Percentiles rank a stretch among this genome's conserved stretches.
These are phyloP conservation scores for Heliconius himera DNA, from an alignment of 1,140 invertebrate genomes.

Conservation along the genomic window DNA sequence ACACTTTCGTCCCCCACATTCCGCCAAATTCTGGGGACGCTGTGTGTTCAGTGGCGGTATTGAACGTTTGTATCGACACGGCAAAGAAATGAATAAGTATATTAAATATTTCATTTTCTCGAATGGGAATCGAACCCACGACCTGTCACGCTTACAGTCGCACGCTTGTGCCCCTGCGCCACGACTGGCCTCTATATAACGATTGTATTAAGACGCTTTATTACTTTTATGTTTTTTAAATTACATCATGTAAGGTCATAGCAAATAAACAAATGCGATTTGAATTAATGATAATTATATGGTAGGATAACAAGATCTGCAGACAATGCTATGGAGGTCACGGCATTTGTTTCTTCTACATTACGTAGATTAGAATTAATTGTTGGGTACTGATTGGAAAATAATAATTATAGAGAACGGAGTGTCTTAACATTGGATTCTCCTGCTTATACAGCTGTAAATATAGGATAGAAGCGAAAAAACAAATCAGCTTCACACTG, in stretches of 20 bases:
- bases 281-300: slow-evolving; percentile 2
- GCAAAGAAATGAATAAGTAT: no score
- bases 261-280: background rate
- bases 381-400: background rate
- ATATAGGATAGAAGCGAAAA: background rate
- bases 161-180: no score
- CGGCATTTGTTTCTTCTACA: background rate
- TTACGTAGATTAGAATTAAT: background rate
- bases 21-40: no score
- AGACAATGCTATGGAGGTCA: background rate
- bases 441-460: no score
- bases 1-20: no score
- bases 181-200: background rate
- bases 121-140: no score
- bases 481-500: no score
- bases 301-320: background rate
- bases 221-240: slow-evolving; percentile 1
- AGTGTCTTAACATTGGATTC: no score
- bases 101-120: no score
- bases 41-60: no score
- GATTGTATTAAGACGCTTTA: background rate
- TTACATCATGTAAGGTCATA: slow-evolving; percentile 11
- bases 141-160: no score
- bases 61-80: no score
- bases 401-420: background rate